Evolutionary conservation across 1,140 invertebrate species (phyloP), one percentile per base, ranked within the genome.

Genomic region (Caenorhabditis inopinata): DNA sequence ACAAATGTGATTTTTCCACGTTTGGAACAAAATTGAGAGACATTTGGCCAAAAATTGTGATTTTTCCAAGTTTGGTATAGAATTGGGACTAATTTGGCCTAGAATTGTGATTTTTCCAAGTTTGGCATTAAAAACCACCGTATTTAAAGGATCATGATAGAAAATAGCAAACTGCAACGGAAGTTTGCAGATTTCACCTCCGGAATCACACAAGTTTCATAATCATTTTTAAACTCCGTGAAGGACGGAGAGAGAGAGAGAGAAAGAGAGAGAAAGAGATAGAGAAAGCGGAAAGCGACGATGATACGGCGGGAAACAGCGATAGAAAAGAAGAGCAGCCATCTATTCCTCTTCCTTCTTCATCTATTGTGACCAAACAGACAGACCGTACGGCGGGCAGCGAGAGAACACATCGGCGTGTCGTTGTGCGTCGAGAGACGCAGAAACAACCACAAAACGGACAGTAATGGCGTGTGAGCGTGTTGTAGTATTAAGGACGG

Each of bases 331-430:
- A 68, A 68, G 58, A 68, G 58, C 14, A 42, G 38, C 38, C 38
- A 5, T 14, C 58, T 32, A 38, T 18, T 27, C 58, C 38, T 42
- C 38, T 42, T 58, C 51, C 51, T 32, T 29, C 23, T n/a, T n/a
- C n/a, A n/a, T n/a, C 53, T 58, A 16, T 58, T 58, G 53, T 68
- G 58, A 21, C 32, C 58, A 68, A 68, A 68, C 32, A 68, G 58
- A 68, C 32, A 68, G 58, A 38, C n/a, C n/a, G n/a, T n/a, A n/a
- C n/a, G n/a, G 38, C 58, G 51, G 53, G 27, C 29, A 58, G 58
- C 35, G 58, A 42, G 12, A 68, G 25, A 42, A 42, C 38, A 5
- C 6, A 42, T 5, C 5, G 38, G 14, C 14, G 38, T 42, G 23
- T 29, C 38, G 29, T 32, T 35, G 18, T 21, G 38, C 12, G n/a